A percentile compares a stretch with the other conserved stretches of the same genome.
Conservation (phyloP, 1,140 invertebrate species). For the Leptinotarsa defecta region DNA sequence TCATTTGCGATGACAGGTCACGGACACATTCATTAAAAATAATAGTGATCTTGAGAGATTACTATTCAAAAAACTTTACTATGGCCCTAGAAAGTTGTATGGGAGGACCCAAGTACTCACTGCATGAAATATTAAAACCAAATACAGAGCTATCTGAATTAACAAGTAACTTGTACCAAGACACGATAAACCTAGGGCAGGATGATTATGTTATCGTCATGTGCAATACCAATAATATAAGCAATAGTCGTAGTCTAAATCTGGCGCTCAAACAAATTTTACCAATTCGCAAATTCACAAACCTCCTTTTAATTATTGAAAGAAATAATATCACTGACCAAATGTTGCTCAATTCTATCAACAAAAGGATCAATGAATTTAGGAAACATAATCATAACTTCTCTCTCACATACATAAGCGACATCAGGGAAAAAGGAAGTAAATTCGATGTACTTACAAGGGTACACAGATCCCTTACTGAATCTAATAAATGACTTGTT, state of each 20-base stretch:
- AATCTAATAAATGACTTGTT: too few species aligned
- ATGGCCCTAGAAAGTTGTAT: not conserved
- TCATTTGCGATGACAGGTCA: not conserved
- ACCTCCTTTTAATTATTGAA: not conserved
- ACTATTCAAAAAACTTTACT: not conserved
- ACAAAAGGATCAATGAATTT: too few species aligned
- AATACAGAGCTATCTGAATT: slow-evolving; percentile 4
- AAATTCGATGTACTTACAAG: too few species aligned
- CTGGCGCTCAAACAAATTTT: not conserved
- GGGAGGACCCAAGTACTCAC: not conserved
- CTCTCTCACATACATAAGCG: too few species aligned
- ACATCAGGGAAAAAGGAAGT: too few species aligned
- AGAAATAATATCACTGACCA: not conserved
- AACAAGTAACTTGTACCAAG: not conserved
- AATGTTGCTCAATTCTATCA: not conserved
- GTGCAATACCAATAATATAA: not conserved
- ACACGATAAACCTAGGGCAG: not conserved
- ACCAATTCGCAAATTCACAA: not conserved
- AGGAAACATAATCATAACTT: too few species aligned
- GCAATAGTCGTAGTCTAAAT: not conserved
- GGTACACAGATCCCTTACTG: too few species aligned
- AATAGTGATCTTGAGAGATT: not conserved
- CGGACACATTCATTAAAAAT: not conserved
- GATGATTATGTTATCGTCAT: not conserved
- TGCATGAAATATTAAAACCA: not conserved